These are phyloP conservation scores for Danio aesculapii DNA, from an alignment of 2,797 vertebrate genomes.

Conservation along the genomic window DNA sequence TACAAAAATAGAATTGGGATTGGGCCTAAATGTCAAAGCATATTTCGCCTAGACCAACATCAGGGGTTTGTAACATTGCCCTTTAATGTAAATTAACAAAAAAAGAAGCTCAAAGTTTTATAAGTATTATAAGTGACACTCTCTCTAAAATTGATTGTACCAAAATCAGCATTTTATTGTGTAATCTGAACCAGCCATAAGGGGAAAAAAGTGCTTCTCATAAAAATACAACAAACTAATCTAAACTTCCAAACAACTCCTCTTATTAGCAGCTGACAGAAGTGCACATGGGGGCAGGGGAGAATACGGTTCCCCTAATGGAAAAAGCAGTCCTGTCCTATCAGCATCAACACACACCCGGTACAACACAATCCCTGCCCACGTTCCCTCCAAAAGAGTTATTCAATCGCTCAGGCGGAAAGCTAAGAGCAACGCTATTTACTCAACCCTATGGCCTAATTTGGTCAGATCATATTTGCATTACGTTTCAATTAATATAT, in stretches of 20 bases:
- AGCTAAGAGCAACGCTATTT: slow-evolving; percentile 43
- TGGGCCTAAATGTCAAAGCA: too few species aligned
- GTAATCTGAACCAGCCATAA: too few species aligned
- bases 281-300: neutral
- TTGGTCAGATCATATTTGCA: slow-evolving; percentile 50
- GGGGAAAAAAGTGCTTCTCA: neutral
- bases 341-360: slow-evolving; percentile 28
- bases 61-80: too few species aligned
- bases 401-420: slow-evolving; percentile 46
- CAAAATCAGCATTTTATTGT: too few species aligned
- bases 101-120: too few species aligned
- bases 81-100: too few species aligned
- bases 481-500: slow-evolving; percentile 64
- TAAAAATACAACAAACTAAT: slow-evolving; percentile 1
- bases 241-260: slow-evolving; percentile 13
- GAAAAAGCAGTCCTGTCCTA: slow-evolving; percentile 18
- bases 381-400: slow-evolving; percentile 18
- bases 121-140: too few species aligned
- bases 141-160: too few species aligned
- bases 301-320: slow-evolving; percentile 9
- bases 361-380: slow-evolving; percentile 4
- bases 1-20: too few species aligned
- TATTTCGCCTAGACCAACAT: too few species aligned
- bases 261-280: slow-evolving; percentile 16
- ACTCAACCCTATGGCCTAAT: slow-evolving; percentile 51